phyloP scores from a whole-genome alignment of 2,888 invertebrate genomes.

The Troglohyphantes excavatus region DNA sequence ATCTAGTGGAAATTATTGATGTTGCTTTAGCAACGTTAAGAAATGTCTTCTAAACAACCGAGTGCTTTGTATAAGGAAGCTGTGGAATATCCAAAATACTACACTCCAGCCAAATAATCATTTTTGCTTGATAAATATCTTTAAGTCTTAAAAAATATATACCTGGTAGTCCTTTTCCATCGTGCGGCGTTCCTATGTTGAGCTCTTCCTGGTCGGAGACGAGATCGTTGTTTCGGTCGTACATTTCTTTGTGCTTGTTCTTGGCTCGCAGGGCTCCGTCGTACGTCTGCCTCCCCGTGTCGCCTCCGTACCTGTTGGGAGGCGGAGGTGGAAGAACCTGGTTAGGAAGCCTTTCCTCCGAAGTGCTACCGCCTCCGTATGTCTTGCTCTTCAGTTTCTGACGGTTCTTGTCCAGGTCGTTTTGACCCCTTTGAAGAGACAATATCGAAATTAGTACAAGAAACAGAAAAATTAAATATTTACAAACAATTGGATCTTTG shows the following conservation, averaged over 20 bases:
- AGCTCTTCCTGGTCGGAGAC: conserved; percentile 77
- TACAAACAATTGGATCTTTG: no score
- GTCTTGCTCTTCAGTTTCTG: conserved; percentile 49
- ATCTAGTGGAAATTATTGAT: no score
- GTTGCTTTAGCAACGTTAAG: no score
- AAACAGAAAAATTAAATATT: no score
- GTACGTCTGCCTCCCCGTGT: conserved; percentile 67
- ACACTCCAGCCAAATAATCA: background rate
- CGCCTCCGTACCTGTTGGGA: background rate
- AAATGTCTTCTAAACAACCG: no score
- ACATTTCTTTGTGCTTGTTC: conserved; percentile 64
- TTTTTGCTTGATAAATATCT: background rate
- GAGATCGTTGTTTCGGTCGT: conserved; percentile 64
- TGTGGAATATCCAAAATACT: no score
- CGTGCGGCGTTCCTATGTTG: conserved; percentile 74
- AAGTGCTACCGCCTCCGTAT: conserved; percentile 13
- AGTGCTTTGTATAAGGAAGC: no score
- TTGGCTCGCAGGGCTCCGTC: conserved; percentile 59
- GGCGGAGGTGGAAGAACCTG: conserved; percentile 35
- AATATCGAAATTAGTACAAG: no score
- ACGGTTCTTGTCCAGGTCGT: conserved; percentile 32
- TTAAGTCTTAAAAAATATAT: no score
- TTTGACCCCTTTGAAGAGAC: conserved; percentile 54
- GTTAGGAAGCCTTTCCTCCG: conserved; percentile 60
- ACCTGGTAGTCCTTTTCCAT: conserved; percentile 62